These are phyloP conservation scores for Rapana venosa DNA, from an alignment of 2,888 invertebrate genomes.

Conservation along the genomic window DNA sequence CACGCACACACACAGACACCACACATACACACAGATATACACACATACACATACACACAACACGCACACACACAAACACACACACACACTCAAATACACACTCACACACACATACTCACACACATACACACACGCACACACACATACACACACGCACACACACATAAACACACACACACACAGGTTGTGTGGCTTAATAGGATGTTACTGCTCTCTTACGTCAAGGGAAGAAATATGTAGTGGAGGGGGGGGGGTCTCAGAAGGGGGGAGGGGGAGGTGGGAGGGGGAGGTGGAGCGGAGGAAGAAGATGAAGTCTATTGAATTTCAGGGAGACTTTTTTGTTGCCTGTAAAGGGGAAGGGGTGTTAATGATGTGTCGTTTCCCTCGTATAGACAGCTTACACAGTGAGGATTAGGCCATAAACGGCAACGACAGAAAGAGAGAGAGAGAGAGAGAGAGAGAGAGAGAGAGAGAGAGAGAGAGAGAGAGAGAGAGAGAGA, in stretches of 20 bases:
- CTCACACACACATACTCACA: neutral
- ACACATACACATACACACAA: neutral
- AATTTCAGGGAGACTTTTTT: too few relatives aligned
- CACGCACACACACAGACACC: too few relatives aligned
- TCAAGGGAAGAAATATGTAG: too few relatives aligned
- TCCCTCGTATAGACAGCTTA: too few relatives aligned
- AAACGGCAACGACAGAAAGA: neutral
- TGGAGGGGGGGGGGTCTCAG: too few relatives aligned
- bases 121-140: neutral
- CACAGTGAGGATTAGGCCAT: too few relatives aligned
- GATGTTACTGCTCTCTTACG: too few relatives aligned
- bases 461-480: neutral
- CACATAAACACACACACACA: neutral
- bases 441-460: constrained; percentile 1
- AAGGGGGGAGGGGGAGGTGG: too few relatives aligned
- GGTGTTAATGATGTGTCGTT: too few relatives aligned
- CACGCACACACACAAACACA: neutral
- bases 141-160: neutral
- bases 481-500: neutral
- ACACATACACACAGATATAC: neutral
- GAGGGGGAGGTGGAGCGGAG: too few relatives aligned
- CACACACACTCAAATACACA: neutral
- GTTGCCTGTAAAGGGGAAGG: too few relatives aligned
- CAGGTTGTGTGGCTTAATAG: neutral
- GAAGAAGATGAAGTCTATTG: too few relatives aligned